phyloP scores from a whole-genome alignment of 1,140 invertebrate species.

The Drosophila lini region DNA sequence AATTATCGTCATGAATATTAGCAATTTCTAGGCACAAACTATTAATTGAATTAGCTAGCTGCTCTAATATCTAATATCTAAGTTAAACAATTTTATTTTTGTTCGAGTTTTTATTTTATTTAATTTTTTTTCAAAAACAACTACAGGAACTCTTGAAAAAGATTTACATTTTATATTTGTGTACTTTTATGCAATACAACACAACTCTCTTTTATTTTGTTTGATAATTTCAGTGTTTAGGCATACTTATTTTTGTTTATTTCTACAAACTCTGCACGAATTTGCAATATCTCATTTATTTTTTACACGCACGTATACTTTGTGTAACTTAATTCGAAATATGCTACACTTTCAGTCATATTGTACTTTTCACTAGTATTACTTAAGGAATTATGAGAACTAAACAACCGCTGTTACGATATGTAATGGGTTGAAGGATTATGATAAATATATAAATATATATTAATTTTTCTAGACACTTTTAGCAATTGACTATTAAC shows the following conservation, averaged over 20 bases:
- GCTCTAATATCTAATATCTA: conserved; percentile 48
- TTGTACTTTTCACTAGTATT: conserved; percentile 73
- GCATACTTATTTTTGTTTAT: conserved; percentile 26
- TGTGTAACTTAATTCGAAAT: conserved; percentile 37
- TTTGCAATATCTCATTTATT: conserved; percentile 53
- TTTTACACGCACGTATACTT: conserved; percentile 33
- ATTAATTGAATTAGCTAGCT: conserved; percentile 75
- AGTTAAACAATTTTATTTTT: conserved; percentile 38
- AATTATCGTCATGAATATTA: conserved; percentile 72
- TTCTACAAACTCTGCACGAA: conserved; percentile 41
- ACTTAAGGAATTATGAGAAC: conserved; percentile 52
- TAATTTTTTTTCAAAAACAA: conserved; percentile 19
- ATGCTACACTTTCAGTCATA: conserved; percentile 61
- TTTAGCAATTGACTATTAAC: conserved; percentile 74
- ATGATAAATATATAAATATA: conserved; percentile 54
- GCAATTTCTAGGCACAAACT: conserved; percentile 80
- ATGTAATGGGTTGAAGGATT: conserved; percentile 36
- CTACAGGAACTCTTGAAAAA: conserved; percentile 52
- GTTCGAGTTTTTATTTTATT: conserved; percentile 4
- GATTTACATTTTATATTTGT: conserved; percentile 14
- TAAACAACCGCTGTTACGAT: conserved; percentile 32
- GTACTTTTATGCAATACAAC: conserved; percentile 6
- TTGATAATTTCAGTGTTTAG: conserved; percentile 34
- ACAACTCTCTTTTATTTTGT: conserved; percentile 32
- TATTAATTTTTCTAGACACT: conserved; percentile 70